Conservation (phyloP, 2,888 invertebrate genomes). For the Platerodrilus igneus region DNA sequence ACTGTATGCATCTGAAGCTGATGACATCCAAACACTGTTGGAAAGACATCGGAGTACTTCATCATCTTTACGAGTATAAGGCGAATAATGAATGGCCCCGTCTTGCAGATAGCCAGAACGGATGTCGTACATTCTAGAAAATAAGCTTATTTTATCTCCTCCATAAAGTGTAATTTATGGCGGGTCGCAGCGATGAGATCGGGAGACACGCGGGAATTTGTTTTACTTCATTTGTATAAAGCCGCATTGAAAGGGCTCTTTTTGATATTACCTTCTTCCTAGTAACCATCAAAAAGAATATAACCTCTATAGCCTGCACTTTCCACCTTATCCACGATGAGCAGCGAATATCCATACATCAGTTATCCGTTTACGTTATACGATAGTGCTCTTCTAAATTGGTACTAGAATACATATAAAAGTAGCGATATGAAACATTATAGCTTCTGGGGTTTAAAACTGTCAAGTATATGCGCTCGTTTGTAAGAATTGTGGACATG, state of each 20-base stretch:
- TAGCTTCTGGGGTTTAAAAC: constrained; percentile 41
- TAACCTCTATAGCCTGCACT: constrained; percentile 39
- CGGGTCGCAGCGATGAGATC: constrained; percentile 41
- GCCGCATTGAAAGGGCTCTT: constrained; percentile 33
- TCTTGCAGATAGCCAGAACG: constrained; percentile 42
- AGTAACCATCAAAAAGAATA: constrained; percentile 36
- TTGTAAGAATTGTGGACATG: constrained; percentile 38
- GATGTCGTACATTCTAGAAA: constrained; percentile 48
- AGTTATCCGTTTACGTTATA: constrained; percentile 39
- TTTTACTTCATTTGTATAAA: constrained; percentile 42
- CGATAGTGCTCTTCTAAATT: constrained; percentile 41
- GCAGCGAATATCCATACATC: constrained; percentile 41
- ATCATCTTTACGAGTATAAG: constrained; percentile 40
- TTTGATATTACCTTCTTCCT: constrained; percentile 40
- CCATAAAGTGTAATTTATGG: constrained; percentile 49
- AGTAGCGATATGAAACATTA: constrained; percentile 44
- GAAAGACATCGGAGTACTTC: constrained; percentile 32
- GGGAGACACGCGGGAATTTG: constrained; percentile 37
- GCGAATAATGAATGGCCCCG: constrained; percentile 39
- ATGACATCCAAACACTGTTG: constrained; percentile 30
- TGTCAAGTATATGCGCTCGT: constrained; percentile 39
- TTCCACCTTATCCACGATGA: constrained; percentile 40
- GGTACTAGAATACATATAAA: constrained; percentile 41
- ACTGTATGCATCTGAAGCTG: constrained; percentile 28
- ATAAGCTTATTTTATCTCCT: constrained; percentile 49